phyloP scores from a whole-genome alignment of 2,888 invertebrate genomes.

The Polia nebulosa region DNA sequence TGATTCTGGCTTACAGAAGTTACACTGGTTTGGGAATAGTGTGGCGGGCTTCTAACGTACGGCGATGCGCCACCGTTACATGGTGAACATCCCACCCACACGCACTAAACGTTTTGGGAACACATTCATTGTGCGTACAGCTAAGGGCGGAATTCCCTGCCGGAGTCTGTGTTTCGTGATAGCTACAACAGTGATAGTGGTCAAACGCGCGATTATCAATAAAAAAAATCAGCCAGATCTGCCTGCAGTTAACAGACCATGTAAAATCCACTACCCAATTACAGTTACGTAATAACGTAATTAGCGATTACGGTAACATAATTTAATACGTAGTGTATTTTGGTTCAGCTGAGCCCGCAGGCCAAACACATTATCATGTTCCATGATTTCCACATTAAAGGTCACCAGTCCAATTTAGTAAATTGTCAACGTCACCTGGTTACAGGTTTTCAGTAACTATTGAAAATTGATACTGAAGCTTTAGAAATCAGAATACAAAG shows the following conservation, averaged over 20 bases:
- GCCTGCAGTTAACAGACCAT: neutral
- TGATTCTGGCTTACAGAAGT: too few relatives aligned
- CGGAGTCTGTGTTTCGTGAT: too few relatives aligned
- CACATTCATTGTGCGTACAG: too few relatives aligned
- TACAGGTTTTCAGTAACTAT: conserved; percentile 29
- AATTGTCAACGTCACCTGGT: conserved; percentile 30
- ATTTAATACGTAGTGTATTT: conserved; percentile 31
- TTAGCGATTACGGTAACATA: conserved; percentile 19
- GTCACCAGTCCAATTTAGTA: conserved; percentile 39
- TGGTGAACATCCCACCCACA: too few relatives aligned
- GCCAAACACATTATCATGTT: conserved; percentile 31
- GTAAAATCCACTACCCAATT: conserved; percentile 22
- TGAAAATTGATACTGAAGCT: conserved; percentile 10
- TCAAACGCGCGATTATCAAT: too few relatives aligned
- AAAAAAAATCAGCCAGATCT: neutral
- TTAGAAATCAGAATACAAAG: conserved; percentile 7
- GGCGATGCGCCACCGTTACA: too few relatives aligned
- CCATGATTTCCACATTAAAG: conserved; percentile 32
- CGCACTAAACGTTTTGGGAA: too few relatives aligned
- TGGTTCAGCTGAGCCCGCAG: conserved; percentile 14
- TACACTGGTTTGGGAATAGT: too few relatives aligned
- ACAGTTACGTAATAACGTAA: conserved; percentile 25
- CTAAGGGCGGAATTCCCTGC: too few relatives aligned
- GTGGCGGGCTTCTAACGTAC: too few relatives aligned
- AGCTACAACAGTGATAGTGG: too few relatives aligned